These are phyloP conservation scores for Trachelus tabidus DNA, from an alignment of 2,888 invertebrate genomes.

Conservation along the genomic window DNA sequence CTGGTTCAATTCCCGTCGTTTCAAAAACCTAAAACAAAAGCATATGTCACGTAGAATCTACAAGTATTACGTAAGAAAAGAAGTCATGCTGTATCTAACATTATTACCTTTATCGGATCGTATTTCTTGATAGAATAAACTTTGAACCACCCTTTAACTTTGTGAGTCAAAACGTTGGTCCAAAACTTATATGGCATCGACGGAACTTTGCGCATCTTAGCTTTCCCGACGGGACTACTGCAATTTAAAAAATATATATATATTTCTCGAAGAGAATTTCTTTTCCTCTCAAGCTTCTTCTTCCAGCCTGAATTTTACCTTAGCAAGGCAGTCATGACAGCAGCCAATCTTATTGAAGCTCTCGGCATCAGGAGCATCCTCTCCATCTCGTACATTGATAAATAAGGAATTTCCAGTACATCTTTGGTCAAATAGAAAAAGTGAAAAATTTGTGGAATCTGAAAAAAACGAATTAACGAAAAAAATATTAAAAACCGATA, in stretches of 20 bases:
- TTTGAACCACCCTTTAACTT: constrained; percentile 69
- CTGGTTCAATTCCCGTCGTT: constrained; percentile 68
- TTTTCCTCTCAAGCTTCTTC: neutral
- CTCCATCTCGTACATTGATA: constrained; percentile 72
- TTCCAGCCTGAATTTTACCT: constrained; percentile 47
- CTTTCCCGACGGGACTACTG: constrained; percentile 59
- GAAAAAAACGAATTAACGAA: constrained; percentile 26
- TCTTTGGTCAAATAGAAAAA: constrained; percentile 69
- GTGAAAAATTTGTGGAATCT: constrained; percentile 71
- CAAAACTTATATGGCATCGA: constrained; percentile 72
- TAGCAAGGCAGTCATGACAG: constrained; percentile 70
- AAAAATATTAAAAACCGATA: constrained; percentile 20
- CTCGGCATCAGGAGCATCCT: constrained; percentile 70
- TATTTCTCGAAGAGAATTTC: neutral
- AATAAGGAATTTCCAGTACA: constrained; percentile 67
- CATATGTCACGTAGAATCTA: neutral
- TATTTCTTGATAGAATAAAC: constrained; percentile 37
- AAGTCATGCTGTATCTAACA: neutral
- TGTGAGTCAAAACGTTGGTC: constrained; percentile 67
- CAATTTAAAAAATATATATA: constrained; percentile 23
- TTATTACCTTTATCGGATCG: neutral
- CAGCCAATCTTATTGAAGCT: constrained; percentile 68
- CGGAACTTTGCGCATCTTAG: constrained; percentile 65
- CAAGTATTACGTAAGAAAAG: neutral
- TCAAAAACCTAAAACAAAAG: constrained; percentile 64